These are phyloP conservation scores for Cyprichromis sp. DNA, from an alignment of 2,113 vertebrate genomes.

Conservation along the genomic window DNA sequence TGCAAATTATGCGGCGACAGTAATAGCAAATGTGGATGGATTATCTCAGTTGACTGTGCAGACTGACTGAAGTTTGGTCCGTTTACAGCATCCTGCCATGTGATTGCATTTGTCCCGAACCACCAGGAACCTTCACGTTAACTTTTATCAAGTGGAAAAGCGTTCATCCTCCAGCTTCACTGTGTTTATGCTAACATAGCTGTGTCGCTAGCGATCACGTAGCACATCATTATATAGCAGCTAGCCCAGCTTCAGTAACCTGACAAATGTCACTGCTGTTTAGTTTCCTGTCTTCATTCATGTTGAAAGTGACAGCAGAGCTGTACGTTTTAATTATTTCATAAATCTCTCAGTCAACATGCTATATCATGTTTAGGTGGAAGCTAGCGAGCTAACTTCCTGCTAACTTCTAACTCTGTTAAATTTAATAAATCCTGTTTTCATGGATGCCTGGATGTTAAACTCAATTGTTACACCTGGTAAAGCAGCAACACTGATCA, in stretches of 20 bases:
- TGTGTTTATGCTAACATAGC: too few species aligned
- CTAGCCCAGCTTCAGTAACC: too few species aligned
- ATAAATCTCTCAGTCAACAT: accelerated
- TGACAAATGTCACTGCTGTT: accelerated
- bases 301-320: accelerated
- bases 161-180: too few species aligned
- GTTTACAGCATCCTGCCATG: neutral
- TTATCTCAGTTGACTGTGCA: accelerated
- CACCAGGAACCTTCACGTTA: accelerated
- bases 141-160: too few species aligned
- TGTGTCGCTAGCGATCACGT: accelerated
- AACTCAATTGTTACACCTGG: accelerated
- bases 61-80: neutral
- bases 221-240: accelerated
- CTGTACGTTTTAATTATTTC: neutral
- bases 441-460: neutral
- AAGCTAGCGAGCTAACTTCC: neutral
- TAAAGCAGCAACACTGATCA: accelerated
- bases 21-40: neutral
- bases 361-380: accelerated
- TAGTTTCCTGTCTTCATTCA: too few species aligned
- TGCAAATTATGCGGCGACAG: neutral
- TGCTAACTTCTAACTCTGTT: accelerated
- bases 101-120: accelerated
- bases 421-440: accelerated